A percentile compares a stretch with the other conserved stretches of the same genome.
These are phyloP conservation scores for Xylocopa sonorina DNA, from an alignment of 1,140 invertebrate species.

Conservation along the genomic window DNA sequence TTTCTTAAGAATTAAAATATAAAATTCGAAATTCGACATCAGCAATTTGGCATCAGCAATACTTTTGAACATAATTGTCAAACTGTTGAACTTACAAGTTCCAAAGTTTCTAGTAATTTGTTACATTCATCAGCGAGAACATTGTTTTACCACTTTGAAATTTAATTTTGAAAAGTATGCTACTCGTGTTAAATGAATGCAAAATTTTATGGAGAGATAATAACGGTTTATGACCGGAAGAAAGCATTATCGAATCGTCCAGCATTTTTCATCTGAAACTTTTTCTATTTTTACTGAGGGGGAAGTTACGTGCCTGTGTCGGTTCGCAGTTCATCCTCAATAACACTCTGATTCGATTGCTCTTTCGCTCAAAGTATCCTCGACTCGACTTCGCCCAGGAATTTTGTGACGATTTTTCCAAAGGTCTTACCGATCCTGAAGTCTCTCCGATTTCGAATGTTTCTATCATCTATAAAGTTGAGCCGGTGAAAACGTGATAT, in stretches of 20 bases:
- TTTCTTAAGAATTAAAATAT: too few relatives aligned
- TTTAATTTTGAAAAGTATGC: too few relatives aligned
- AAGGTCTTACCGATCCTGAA: neutral
- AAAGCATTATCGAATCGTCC: neutral
- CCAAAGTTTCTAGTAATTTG: too few relatives aligned
- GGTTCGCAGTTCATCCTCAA: constrained; percentile 3
- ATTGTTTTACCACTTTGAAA: too few relatives aligned
- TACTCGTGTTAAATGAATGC: too few relatives aligned
- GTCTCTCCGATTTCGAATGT: constrained; percentile 29
- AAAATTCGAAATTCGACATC: too few relatives aligned
- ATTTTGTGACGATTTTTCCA: constrained; percentile 13
- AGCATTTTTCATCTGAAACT: neutral
- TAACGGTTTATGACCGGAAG: neutral
- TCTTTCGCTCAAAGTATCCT: constrained; percentile 3
- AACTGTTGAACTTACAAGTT: too few relatives aligned
- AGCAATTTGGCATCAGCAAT: too few relatives aligned
- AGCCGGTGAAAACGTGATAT: neutral
- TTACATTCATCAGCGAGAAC: too few relatives aligned
- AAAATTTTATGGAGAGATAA: too few relatives aligned
- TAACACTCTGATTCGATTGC: constrained; percentile 1
- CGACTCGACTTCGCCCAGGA: too few relatives aligned
- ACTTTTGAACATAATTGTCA: too few relatives aligned
- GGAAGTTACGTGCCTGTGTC: neutral
- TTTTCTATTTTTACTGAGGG: neutral
- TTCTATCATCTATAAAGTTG: constrained; percentile 33